phyloP scores from a whole-genome alignment of 2,888 invertebrate species.

The Cheiracanthium punctorium region DNA sequence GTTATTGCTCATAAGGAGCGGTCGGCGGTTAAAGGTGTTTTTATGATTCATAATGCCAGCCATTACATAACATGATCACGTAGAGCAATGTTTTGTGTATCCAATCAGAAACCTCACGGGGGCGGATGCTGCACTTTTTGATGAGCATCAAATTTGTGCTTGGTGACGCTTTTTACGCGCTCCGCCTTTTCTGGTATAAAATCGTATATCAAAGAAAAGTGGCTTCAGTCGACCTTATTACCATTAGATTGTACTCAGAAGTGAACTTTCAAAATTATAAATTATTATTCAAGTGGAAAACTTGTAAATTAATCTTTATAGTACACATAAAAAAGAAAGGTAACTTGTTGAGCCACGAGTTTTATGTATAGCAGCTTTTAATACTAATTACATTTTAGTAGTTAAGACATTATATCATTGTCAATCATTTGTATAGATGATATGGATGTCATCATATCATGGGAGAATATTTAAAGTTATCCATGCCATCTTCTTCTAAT shows the following conservation, averaged over 20 bases:
- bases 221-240: constrained; percentile 26
- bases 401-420: too few relatives aligned
- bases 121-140: constrained; percentile 25
- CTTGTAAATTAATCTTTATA: too few relatives aligned
- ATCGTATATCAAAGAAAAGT: constrained; percentile 8
- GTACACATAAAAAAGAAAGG: too few relatives aligned
- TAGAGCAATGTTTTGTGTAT: constrained; percentile 16
- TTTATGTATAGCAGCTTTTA: too few relatives aligned
- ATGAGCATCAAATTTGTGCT: constrained; percentile 48
- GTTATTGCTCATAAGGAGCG: constrained; percentile 17
- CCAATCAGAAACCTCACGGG: constrained; percentile 26
- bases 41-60: constrained; percentile 63
- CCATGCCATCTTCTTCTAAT: too few relatives aligned
- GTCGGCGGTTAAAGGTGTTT: constrained; percentile 53
- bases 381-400: too few relatives aligned
- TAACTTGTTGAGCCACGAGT: too few relatives aligned
- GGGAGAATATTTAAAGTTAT: too few relatives aligned
- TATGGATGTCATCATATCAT: too few relatives aligned
- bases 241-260: neutral
- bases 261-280: too few relatives aligned
- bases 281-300: too few relatives aligned
- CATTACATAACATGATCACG: constrained; percentile 56
- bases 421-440: too few relatives aligned
- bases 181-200: constrained; percentile 46
- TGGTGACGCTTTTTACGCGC: constrained; percentile 40